Conservation (phyloP, 2,888 invertebrate species). For the Andrena camellia region DNA sequence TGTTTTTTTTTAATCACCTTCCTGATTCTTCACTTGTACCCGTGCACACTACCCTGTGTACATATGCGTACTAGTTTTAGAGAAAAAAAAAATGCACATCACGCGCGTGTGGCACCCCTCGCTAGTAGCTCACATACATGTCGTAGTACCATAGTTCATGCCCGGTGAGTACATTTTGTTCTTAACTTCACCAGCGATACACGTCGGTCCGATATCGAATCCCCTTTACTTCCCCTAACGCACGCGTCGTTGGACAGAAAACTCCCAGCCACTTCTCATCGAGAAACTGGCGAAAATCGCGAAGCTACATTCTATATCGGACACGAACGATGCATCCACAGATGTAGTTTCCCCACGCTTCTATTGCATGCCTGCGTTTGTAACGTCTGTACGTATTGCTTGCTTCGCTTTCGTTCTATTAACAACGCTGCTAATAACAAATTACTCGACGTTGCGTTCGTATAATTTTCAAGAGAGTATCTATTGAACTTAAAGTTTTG, state of each 20-base stretch:
- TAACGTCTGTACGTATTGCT: conserved; percentile 58
- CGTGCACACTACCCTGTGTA: conserved; percentile 47
- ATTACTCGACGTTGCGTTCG: neutral
- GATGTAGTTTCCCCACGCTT: conserved; percentile 36
- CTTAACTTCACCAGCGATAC: conserved; percentile 66
- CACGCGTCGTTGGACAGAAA: neutral
- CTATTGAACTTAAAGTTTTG: neutral
- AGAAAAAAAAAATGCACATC: conserved; percentile 74
- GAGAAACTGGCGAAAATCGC: neutral
- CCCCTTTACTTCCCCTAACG: too few relatives aligned
- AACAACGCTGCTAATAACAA: conserved; percentile 17
- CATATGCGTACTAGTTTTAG: conserved; percentile 70
- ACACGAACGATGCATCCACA: conserved; percentile 32
- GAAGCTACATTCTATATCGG: conserved; percentile 34
- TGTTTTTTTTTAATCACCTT: conserved; percentile 36
- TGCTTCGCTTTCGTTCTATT: conserved; percentile 57
- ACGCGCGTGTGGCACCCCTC: conserved; percentile 76
- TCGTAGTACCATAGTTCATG: conserved; percentile 77
- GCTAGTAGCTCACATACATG: conserved; percentile 77
- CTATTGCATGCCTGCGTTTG: conserved; percentile 58
- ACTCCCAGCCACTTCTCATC: neutral
- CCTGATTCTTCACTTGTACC: conserved; percentile 30
- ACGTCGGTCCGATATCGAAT: conserved; percentile 47
- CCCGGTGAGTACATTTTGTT: conserved; percentile 83
- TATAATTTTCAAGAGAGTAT: neutral